Conservation (phyloP, 2,113 vertebrate species). For the Paramormyrops kingsleyae region DNA sequence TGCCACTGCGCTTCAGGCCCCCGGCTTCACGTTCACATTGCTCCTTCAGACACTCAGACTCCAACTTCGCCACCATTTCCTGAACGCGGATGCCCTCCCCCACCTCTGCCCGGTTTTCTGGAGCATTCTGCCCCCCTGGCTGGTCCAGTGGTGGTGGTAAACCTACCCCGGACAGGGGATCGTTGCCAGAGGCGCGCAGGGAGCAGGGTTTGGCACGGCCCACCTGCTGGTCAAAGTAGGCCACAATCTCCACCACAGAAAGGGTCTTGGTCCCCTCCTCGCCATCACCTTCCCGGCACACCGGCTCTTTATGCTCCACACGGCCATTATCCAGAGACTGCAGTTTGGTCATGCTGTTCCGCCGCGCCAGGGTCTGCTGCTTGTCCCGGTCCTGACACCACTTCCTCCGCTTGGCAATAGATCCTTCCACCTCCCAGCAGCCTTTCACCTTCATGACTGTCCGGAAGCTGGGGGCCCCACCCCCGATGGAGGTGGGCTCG, state of each 20-base stretch:
- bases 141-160: slow-evolving; percentile 29
- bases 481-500: background rate
- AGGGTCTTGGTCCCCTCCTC: slow-evolving; percentile 52
- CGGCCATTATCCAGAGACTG: background rate
- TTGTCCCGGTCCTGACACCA: slow-evolving; percentile 66
- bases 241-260: slow-evolving; percentile 89
- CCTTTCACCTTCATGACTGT: slow-evolving; percentile 72
- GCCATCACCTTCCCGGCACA: slow-evolving; percentile 28
- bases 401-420: slow-evolving; percentile 74
- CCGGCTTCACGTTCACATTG: slow-evolving; percentile 63
- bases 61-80: slow-evolving; percentile 89
- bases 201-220: slow-evolving; percentile 57
- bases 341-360: background rate
- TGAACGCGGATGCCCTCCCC: slow-evolving; percentile 72
- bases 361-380: slow-evolving; percentile 39
- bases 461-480: slow-evolving; percentile 24
- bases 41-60: slow-evolving; percentile 75
- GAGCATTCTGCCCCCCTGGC: slow-evolving; percentile 29
- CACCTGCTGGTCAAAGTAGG: slow-evolving; percentile 71
- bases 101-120: slow-evolving; percentile 45
- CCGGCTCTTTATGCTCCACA: background rate
- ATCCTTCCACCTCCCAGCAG: slow-evolving; percentile 73
- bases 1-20: slow-evolving; percentile 71
- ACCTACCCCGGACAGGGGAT: slow-evolving; percentile 43
- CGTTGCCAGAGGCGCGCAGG: slow-evolving; percentile 36